Base-by-base conservation (phyloP, 1,140 invertebrate genomes). In the Drosophila trapezifrons region DNA sequence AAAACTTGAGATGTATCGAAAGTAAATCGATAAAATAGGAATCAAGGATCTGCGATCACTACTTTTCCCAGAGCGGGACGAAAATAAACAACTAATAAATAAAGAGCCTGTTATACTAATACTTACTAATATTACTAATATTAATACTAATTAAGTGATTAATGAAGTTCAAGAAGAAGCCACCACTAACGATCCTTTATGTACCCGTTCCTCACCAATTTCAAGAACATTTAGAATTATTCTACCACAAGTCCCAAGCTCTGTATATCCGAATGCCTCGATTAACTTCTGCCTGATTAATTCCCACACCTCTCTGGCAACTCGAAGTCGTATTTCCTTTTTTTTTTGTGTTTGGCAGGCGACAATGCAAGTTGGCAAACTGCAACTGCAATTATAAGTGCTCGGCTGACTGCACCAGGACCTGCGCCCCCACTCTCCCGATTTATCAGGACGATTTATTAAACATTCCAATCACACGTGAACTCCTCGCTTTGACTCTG, bases 371-470 rank as follows among this genome's bases (percentile, higher is more conserved):
- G 32, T 67, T 29, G 27, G 32, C 20, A 67, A 87, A 86, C 75
- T 83, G 83, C 83, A 87, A 87, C 83, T 83, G 83, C 83, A 87
- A 87, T 87, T 87, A 87, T 87, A 87, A 87, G 83, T 75, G 65
- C 67, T 38, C 76, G 80, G 67, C 63, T 87, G 63, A 87, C 62
- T 87, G 83, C 64, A 70, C 76, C 78, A 46, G 40, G 57, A 54
- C 51, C 51, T 67, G 18, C 40, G 47, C 20, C 43, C 18, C 59
- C 17, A 38, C 2, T 6, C 37, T 40, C 56, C 38, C 10, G 22
- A 20, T 20, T 49, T 57, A 45, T n/a, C 52, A 52, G 58, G 43
- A 43, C 38, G 32, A 62, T 69, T 54, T 76, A 55, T 66, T 54
- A 22, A 60, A 60, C 37, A 42, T 58, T 67, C 65, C 64, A 86